These are phyloP conservation scores for Tachysurus vachellii DNA, from an alignment of 2,113 vertebrate genomes.

Conservation along the genomic window DNA sequence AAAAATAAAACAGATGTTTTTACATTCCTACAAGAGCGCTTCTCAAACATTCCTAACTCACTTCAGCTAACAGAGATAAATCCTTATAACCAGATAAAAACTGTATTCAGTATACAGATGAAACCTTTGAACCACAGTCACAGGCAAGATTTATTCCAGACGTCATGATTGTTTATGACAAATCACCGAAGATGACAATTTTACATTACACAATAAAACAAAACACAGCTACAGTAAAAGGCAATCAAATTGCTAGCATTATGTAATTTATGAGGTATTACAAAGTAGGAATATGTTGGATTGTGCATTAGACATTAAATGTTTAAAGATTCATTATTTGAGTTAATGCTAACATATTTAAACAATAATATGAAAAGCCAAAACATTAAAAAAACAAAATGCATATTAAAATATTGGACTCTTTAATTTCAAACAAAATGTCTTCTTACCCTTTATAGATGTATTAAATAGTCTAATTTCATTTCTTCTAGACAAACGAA, in stretches of 20 bases:
- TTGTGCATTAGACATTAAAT: constrained; percentile 32
- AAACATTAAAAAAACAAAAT: background rate
- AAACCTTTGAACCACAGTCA: constrained; percentile 20
- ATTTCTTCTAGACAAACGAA: background rate
- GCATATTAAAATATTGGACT: background rate
- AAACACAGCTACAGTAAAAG: constrained; percentile 32
- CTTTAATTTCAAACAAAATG: background rate
- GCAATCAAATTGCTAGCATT: constrained; percentile 17
- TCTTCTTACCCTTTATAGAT: background rate
- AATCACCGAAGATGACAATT: constrained; percentile 37
- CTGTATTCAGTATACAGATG: background rate
- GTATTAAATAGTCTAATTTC: background rate
- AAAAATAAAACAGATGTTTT: constrained; percentile 48
- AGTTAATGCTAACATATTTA: background rate
- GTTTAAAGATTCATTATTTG: constrained; percentile 22
- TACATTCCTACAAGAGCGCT: background rate
- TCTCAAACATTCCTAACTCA: background rate
- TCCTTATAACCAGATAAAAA: background rate
- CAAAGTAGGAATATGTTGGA: constrained; percentile 18
- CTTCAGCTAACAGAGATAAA: background rate
- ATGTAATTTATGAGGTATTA: constrained; percentile 22
- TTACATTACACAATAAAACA: constrained; percentile 30
- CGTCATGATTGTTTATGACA: constrained; percentile 14
- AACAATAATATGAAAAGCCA: background rate
- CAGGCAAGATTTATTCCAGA: constrained; percentile 39